These are phyloP conservation scores for Pseudomugil tenellus DNA, from an alignment of 2,797 vertebrate species.

Conservation along the genomic window DNA sequence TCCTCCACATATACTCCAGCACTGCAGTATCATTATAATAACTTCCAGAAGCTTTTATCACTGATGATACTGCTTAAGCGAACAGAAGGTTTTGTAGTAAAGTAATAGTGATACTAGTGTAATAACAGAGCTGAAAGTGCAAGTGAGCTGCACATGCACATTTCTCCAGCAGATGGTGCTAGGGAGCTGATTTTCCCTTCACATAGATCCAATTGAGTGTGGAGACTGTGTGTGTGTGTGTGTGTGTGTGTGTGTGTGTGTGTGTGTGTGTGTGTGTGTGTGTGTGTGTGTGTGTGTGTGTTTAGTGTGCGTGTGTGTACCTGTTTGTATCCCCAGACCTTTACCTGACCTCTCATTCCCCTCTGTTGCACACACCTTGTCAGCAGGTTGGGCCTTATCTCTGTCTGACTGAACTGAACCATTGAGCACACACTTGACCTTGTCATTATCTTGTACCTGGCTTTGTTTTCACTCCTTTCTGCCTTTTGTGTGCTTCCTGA, in stretches of 20 bases:
- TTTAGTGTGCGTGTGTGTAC: too few relatives aligned
- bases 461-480: slow-evolving; percentile 77
- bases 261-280: slow-evolving; percentile 5
- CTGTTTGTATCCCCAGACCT: slow-evolving; percentile 37
- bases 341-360: slow-evolving; percentile 68
- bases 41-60: not conserved
- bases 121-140: not conserved
- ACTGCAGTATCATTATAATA: not conserved
- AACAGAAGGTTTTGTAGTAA: not conserved
- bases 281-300: not conserved
- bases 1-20: not conserved
- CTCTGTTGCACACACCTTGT: slow-evolving; percentile 68
- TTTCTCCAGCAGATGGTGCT: slow-evolving; percentile 64
- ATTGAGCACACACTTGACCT: slow-evolving; percentile 80
- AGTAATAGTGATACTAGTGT: not conserved
- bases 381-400: slow-evolving; percentile 69
- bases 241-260: slow-evolving; percentile 2
- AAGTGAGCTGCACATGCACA: not conserved
- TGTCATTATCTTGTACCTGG: slow-evolving; percentile 77
- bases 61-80: not conserved
- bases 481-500: slow-evolving; percentile 65
- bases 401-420: slow-evolving; percentile 68
- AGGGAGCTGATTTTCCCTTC: slow-evolving; percentile 15
- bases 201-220: not conserved
- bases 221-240: not conserved